Base-by-base conservation (phyloP, 2,797 vertebrate genomes). In the Remorina albescens region DNA sequence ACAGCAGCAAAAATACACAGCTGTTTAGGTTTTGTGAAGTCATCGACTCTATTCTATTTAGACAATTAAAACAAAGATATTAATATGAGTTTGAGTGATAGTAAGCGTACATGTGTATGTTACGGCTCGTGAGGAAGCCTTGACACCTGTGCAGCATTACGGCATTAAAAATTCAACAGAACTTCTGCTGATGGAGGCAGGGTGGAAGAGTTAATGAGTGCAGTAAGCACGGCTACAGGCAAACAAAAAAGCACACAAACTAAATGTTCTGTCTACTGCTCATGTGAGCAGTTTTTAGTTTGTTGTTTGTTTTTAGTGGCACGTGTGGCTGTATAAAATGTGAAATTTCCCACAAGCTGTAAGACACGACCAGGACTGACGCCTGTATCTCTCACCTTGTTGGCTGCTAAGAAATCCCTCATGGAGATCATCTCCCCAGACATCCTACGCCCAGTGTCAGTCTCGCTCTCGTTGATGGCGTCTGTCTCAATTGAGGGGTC, bases 371-470 rank as follows among this genome's bases (percentile, higher is more conserved):
- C 13, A 21, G 51, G 51, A 50, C 58, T 11, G 16, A 6, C 26
- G 34, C 55, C 13, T 23, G 46, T 67, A 19, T 23, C 47, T 78
- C 86, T 91, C 82, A 94, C 96, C 92, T 97, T 98, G 81, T 97
- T 97, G 81, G 97, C 94, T 2, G 95, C 95, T 72, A 98, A 88
- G 87, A 98, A 97, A 85, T 98, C 97, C 89, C 95, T 96, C 97
- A 97, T 96, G 69, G 96, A 97, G 92, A 98, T 97, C 96, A 96
- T 96, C 91, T 99, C 97, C 2, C 96, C 97, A 0, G 97, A 99
- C 91, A 97, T 94, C 44, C 97, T 95, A 41, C 96, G 95, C 1
- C 95, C 96, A 0, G 80, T 70, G 0, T 98, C 97, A 0, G 93
- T 94, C 91, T 98, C 94, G 0, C 96, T 99, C 66, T 99, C 97